phyloP scores from a whole-genome alignment of 2,797 vertebrate species.

The Tachyglossus aculeatus region DNA sequence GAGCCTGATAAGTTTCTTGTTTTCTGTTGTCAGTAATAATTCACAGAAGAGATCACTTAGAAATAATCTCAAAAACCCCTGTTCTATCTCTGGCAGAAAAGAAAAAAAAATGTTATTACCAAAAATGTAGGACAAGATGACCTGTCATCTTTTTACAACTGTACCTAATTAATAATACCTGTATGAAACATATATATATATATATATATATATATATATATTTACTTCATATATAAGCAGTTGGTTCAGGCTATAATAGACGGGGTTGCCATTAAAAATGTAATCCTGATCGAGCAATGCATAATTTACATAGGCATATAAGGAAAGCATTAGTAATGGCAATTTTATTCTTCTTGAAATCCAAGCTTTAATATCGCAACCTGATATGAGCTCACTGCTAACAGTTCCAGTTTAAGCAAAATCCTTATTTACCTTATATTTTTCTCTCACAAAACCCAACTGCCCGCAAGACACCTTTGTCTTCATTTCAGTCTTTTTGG shows the following conservation, averaged over 20 bases:
- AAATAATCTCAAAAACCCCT: constrained; percentile 1
- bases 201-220: too few relatives aligned
- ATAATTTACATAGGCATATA: constrained; percentile 47
- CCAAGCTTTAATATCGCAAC: constrained; percentile 38
- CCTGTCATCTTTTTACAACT: background rate
- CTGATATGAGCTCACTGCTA: constrained; percentile 12
- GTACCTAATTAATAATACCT: too few relatives aligned
- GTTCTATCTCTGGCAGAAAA: constrained; percentile 17
- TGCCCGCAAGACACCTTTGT: constrained; percentile 13
- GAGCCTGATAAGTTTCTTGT: background rate
- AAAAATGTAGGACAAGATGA: background rate
- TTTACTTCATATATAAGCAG: constrained; percentile 20
- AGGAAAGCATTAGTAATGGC: background rate
- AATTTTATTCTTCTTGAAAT: constrained; percentile 32
- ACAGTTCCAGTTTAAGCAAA: constrained; percentile 29
- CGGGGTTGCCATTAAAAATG: constrained; percentile 40
- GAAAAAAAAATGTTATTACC: background rate
- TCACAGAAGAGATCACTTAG: background rate
- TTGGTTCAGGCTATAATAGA: constrained; percentile 1
- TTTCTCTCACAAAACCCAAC: constrained; percentile 37
- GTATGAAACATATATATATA: too few relatives aligned
- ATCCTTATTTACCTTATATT: constrained; percentile 27
- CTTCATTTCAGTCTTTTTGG: constrained; percentile 37
- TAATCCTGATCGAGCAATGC: constrained; percentile 32
- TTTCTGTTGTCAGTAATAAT: background rate